phyloP scores from a whole-genome alignment of 2,113 vertebrate genomes.

The Heteronetta atricapilla region DNA sequence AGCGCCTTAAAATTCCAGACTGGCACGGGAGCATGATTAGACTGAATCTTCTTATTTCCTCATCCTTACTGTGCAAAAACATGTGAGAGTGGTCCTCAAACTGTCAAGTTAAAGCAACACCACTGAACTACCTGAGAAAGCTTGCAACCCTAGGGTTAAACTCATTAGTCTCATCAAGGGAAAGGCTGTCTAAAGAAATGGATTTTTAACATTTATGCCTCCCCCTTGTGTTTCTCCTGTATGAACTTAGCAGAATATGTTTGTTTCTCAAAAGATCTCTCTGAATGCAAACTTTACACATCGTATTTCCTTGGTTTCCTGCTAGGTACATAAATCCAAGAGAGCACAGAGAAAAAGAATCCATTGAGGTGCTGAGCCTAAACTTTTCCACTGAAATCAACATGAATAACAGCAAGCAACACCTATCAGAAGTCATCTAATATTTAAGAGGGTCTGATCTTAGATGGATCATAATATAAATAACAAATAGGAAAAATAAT shows the following conservation, averaged over 20 bases:
- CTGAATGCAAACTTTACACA: background rate
- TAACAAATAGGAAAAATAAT: background rate
- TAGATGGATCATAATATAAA: background rate
- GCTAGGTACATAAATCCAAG: background rate
- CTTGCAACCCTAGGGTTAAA: rapidly evolving
- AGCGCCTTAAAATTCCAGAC: background rate
- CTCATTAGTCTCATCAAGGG: background rate
- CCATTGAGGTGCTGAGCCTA: background rate
- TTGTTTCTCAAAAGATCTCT: background rate
- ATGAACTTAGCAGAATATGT: background rate
- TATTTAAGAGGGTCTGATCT: background rate
- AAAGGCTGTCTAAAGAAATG: background rate
- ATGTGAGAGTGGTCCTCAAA: background rate
- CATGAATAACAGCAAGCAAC: background rate
- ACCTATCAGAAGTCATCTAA: background rate
- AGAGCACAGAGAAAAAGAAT: background rate
- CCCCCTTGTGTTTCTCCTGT: conserved; percentile 7
- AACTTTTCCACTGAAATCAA: background rate
- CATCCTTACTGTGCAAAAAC: background rate
- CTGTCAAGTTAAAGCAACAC: background rate
- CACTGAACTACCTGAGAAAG: background rate
- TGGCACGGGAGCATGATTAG: background rate
- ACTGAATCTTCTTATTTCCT: background rate
- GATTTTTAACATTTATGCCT: conserved; percentile 40
- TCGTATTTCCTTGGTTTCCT: background rate